phyloP scores from a whole-genome alignment of 2,797 vertebrate species.

The Chrosomus eos region DNA sequence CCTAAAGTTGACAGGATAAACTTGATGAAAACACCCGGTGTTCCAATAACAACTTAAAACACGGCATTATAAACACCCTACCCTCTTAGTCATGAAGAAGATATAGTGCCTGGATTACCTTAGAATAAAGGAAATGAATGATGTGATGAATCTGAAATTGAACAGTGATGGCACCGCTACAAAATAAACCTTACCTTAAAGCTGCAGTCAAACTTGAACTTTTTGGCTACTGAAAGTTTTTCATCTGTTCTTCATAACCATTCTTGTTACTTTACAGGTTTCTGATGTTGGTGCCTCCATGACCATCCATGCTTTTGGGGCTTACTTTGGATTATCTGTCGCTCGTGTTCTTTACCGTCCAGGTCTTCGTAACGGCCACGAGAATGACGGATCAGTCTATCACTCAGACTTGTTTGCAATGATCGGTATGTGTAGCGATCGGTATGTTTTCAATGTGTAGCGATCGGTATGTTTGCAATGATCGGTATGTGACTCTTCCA shows the following conservation, averaged over 20 bases:
- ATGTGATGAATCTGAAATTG: background rate
- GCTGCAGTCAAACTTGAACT: background rate
- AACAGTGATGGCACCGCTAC: background rate
- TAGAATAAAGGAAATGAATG: background rate
- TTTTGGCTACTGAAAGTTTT: background rate
- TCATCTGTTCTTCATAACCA: background rate
- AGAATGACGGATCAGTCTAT: constrained; percentile 89
- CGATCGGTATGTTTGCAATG: constrained; percentile 98
- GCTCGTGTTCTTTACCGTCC: constrained; percentile 85
- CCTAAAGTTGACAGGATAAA: constrained; percentile 18
- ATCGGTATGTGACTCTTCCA: constrained; percentile 82
- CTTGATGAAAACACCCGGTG: constrained; percentile 23
- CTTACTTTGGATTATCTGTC: constrained; percentile 92
- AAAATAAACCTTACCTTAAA: background rate
- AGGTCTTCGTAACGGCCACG: constrained; percentile 78
- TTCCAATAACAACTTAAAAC: background rate
- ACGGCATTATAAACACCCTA: background rate
- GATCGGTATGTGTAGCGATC: constrained; percentile 89
- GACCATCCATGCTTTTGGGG: constrained; percentile 95
- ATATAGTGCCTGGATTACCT: background rate
- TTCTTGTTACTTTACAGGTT: constrained; percentile 75
- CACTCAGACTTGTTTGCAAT: constrained; percentile 94
- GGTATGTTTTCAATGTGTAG: too few relatives aligned
- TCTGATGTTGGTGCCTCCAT: constrained; percentile 92
- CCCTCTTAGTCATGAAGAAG: background rate